phyloP scores from a whole-genome alignment of 2,888 invertebrate species.

The Hirtodrosophila histrioides region DNA sequence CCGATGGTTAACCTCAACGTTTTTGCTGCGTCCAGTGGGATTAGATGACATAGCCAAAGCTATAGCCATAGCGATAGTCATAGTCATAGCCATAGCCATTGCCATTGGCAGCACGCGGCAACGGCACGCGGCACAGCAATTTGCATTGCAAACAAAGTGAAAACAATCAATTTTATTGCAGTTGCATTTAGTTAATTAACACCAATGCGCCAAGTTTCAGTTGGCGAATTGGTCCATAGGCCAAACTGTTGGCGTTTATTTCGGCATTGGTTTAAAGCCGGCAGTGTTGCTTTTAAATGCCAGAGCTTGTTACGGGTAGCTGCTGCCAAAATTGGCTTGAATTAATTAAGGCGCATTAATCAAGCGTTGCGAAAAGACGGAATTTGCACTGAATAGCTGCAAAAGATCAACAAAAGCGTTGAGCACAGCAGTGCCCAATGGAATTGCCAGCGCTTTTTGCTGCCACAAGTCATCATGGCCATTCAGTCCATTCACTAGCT shows the following conservation, averaged over 20 bases:
- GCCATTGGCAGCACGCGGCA: constrained; percentile 3
- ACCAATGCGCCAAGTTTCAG: constrained; percentile 63
- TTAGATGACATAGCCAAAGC: constrained; percentile 23
- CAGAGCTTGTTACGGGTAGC: constrained; percentile 14
- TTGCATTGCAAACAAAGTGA: constrained; percentile 81
- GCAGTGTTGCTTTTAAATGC: background rate
- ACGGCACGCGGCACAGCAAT: constrained; percentile 65
- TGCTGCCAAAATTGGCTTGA: constrained; percentile 65
- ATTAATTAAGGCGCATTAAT: constrained; percentile 81
- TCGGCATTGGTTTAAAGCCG: constrained; percentile 39
- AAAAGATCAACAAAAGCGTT: constrained; percentile 58
- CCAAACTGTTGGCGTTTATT: background rate
- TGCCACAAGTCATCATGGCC: constrained; percentile 26
- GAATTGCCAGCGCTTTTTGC: constrained; percentile 52
- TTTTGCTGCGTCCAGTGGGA: constrained; percentile 51
- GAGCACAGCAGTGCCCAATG: constrained; percentile 25
- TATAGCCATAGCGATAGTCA: background rate
- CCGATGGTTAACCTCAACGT: constrained; percentile 63
- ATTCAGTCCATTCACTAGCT: constrained; percentile 39
- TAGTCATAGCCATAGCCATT: constrained; percentile 5
- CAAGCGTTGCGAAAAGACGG: constrained; percentile 60
- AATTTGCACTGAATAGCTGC: constrained; percentile 46
- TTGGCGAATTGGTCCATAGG: constrained; percentile 7
- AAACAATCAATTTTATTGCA: constrained; percentile 80
- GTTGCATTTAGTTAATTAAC: constrained; percentile 81